Percentiles rank a stretch among this genome's conserved stretches.
Conservation (phyloP, 2,888 invertebrate genomes). For the Chrysopilus asiliformis region DNA sequence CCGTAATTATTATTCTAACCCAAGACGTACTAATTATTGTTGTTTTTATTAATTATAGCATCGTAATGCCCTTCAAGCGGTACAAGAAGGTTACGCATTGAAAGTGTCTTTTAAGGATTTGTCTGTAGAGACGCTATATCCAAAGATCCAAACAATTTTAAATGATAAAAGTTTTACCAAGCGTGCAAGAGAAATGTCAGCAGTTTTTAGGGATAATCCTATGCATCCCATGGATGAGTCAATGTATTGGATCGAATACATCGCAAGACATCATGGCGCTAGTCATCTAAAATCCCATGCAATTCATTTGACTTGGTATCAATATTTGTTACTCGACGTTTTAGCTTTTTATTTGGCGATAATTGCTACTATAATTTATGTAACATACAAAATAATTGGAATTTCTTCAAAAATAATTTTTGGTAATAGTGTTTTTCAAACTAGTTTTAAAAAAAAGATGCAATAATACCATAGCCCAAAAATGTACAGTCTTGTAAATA, state of each 20-base stretch:
- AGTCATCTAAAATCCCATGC: conserved; percentile 32
- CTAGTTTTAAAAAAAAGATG: too few species aligned
- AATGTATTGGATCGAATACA: conserved; percentile 48
- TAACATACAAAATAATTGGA: too few species aligned
- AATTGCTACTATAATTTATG: too few species aligned
- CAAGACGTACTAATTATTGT: background rate
- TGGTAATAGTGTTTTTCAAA: too few species aligned
- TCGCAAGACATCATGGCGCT: conserved; percentile 36
- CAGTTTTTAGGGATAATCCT: conserved; percentile 41
- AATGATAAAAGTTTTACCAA: conserved; percentile 31
- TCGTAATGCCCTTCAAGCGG: conserved; percentile 31
- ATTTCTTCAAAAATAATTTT: too few species aligned
- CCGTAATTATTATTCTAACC: background rate
- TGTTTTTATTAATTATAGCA: conserved; percentile 14
- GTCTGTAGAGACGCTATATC: conserved; percentile 27
- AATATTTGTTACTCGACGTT: conserved; percentile 39
- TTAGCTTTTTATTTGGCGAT: too few species aligned
- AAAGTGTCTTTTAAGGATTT: conserved; percentile 29
- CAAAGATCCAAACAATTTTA: conserved; percentile 29
- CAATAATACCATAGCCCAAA: too few species aligned
- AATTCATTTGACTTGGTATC: conserved; percentile 32
- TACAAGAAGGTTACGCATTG: conserved; percentile 32
- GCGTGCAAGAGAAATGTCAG: conserved; percentile 36
- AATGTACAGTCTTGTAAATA: too few species aligned
- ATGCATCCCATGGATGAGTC: conserved; percentile 43